Evolutionary conservation across 2,888 invertebrate species (phyloP).

Genomic region (Sphinx pinastri): DNA sequence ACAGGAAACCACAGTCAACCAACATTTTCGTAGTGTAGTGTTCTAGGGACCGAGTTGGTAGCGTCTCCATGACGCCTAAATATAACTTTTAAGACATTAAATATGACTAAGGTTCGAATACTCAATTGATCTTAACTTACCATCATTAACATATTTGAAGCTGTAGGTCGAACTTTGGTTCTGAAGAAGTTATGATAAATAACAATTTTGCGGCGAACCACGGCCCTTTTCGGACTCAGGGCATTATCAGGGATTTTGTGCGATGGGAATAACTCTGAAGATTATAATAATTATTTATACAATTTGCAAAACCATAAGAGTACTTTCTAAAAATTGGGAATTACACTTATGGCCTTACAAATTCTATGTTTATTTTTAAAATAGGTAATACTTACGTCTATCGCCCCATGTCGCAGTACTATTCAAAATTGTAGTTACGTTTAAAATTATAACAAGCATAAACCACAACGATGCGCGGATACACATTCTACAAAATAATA

Average conservation of each 20-base stretch:
- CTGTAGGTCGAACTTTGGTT: slow-evolving; percentile 88
- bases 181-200: slow-evolving; percentile 91
- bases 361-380: no score
- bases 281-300: slow-evolving; percentile 21
- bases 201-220: slow-evolving; percentile 88
- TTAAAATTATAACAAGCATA: slow-evolving; percentile 52
- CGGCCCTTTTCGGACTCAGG: slow-evolving; percentile 82
- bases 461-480: slow-evolving; percentile 48
- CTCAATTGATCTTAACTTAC: slow-evolving; percentile 67
- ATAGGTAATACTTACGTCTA: slow-evolving; percentile 58
- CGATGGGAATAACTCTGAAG: slow-evolving; percentile 69
- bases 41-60: no score
- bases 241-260: slow-evolving; percentile 71
- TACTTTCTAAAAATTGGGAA: no score
- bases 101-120: neutral
- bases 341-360: no score
- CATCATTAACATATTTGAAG: slow-evolving; percentile 92
- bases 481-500: slow-evolving; percentile 53
- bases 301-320: neutral
- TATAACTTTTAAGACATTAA: neutral
- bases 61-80: no score
- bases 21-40: no score
- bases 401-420: slow-evolving; percentile 53
- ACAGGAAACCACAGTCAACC: no score
- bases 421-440: slow-evolving; percentile 50